A percentile compares a stretch with the other conserved stretches of the same genome.
phyloP scores from a whole-genome alignment of 2,888 invertebrate species.

The Drosophila borealis region DNA sequence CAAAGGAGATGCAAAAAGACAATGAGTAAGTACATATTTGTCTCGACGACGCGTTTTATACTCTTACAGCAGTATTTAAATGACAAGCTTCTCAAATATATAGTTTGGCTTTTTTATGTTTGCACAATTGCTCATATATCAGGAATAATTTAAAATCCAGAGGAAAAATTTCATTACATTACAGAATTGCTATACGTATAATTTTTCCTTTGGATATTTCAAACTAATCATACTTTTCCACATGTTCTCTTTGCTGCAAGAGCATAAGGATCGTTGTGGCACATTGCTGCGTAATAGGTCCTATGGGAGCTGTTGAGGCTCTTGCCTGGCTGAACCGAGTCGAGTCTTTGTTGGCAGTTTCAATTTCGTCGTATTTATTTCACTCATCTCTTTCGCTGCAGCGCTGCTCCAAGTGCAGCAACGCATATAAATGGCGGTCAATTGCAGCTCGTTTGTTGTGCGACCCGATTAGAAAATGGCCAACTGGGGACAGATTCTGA shows the following conservation, averaged over 20 bases:
- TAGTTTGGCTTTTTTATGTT: background rate
- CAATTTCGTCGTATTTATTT: constrained; percentile 66
- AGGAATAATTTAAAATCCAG: too few relatives aligned
- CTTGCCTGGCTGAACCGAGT: constrained; percentile 17
- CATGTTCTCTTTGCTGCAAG: too few relatives aligned
- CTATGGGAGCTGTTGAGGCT: constrained; percentile 58
- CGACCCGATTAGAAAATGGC: constrained; percentile 50
- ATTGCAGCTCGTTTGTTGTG: constrained; percentile 58
- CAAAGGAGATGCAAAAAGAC: constrained; percentile 44
- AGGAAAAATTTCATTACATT: too few relatives aligned
- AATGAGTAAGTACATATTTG: constrained; percentile 37
- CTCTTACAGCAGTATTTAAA: background rate
- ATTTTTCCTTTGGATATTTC: too few relatives aligned
- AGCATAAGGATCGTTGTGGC: constrained; percentile 34
- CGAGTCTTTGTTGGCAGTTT: constrained; percentile 56
- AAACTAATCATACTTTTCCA: too few relatives aligned
- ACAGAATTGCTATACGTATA: too few relatives aligned
- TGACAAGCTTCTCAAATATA: too few relatives aligned
- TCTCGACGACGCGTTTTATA: constrained; percentile 12
- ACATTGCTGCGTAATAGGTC: constrained; percentile 53
- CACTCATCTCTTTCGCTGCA: constrained; percentile 22
- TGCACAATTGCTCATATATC: too few relatives aligned
- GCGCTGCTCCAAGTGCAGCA: constrained; percentile 43
- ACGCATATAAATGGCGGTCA: constrained; percentile 70
- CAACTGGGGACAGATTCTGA: constrained; percentile 15